A percentile compares a stretch with the other conserved stretches of the same genome.
phyloP scores from a whole-genome alignment of 1,140 invertebrate genomes.

The Stegodyphus dumicola region DNA sequence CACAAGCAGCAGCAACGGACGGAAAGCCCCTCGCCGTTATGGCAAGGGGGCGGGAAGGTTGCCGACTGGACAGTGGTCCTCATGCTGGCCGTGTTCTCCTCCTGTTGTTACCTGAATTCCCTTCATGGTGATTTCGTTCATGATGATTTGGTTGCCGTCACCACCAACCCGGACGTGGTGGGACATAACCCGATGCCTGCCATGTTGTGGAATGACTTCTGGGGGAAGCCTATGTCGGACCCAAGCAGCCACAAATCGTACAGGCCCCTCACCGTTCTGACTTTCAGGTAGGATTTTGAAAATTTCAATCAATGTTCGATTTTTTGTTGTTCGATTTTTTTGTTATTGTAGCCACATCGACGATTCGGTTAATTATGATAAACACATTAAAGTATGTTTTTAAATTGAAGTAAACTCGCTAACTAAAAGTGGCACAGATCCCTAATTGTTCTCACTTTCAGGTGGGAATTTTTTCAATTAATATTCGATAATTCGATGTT shows the following conservation, averaged over 20 bases:
- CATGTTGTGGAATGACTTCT: conserved; percentile 87
- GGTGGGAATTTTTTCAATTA: too few species aligned
- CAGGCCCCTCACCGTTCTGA: conserved; percentile 83
- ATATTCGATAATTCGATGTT: too few species aligned
- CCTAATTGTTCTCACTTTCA: too few species aligned
- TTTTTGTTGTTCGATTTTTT: too few species aligned
- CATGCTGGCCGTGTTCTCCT: conserved; percentile 69
- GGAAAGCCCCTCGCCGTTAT: not conserved
- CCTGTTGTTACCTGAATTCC: conserved; percentile 81
- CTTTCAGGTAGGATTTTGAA: conserved; percentile 78
- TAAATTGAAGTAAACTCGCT: too few species aligned
- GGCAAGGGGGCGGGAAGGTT: not conserved
- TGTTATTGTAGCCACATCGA: too few species aligned
- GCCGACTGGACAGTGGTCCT: conserved; percentile 3
- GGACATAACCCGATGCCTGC: conserved; percentile 75
- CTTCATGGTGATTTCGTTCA: conserved; percentile 88
- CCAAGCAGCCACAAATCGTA: conserved; percentile 89
- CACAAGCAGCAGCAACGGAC: not conserved
- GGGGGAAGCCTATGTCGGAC: conserved; percentile 91
- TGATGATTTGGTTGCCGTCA: conserved; percentile 89
- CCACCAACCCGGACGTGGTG: conserved; percentile 84
- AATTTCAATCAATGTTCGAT: too few species aligned
- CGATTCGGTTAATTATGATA: too few species aligned
- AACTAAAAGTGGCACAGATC: too few species aligned
- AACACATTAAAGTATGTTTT: too few species aligned